Percentiles rank a stretch among this genome's conserved stretches.
These are phyloP conservation scores for Tamias sibiricus DNA, from an alignment of 2,113 vertebrate species.

Conservation along the genomic window DNA sequence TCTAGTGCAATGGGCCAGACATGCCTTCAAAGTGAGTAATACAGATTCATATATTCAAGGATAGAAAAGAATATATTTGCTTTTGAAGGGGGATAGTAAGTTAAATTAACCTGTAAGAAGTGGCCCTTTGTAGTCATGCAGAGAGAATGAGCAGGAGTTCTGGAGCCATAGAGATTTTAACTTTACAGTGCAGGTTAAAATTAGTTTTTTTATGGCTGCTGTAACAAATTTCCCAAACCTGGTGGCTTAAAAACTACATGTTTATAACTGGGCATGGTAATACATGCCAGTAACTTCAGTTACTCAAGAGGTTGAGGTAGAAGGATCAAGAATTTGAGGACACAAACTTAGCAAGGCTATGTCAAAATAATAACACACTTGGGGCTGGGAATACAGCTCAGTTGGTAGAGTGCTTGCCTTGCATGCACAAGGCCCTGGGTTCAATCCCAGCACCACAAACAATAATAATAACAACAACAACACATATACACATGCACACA, in stretches of 20 bases:
- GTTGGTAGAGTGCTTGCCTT: too few relatives aligned
- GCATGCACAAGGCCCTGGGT: too few relatives aligned
- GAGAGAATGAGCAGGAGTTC: background rate
- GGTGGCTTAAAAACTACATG: background rate
- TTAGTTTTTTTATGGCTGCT: background rate
- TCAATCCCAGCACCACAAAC: too few relatives aligned
- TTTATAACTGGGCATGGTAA: background rate
- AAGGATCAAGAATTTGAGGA: too few relatives aligned
- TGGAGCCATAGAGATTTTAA: background rate
- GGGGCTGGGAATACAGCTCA: too few relatives aligned
- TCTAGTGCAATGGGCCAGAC: background rate
- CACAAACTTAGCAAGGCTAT: too few relatives aligned
- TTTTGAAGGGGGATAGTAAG: background rate
- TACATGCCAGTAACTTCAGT: too few relatives aligned
- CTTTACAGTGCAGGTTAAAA: background rate
- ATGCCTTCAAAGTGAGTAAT: background rate
- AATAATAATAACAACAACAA: too few relatives aligned
- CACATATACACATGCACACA: too few relatives aligned
- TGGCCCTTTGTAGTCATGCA: background rate
- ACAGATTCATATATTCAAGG: background rate
- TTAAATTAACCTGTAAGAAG: background rate
- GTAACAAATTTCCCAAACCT: background rate
- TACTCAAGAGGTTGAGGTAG: too few relatives aligned
- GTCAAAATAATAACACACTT: too few relatives aligned
- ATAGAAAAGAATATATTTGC: background rate